Evolutionary conservation across 2,797 vertebrate genomes (phyloP), one percentile per base, ranked within the genome.

Genomic region (Lacerta agilis): DNA sequence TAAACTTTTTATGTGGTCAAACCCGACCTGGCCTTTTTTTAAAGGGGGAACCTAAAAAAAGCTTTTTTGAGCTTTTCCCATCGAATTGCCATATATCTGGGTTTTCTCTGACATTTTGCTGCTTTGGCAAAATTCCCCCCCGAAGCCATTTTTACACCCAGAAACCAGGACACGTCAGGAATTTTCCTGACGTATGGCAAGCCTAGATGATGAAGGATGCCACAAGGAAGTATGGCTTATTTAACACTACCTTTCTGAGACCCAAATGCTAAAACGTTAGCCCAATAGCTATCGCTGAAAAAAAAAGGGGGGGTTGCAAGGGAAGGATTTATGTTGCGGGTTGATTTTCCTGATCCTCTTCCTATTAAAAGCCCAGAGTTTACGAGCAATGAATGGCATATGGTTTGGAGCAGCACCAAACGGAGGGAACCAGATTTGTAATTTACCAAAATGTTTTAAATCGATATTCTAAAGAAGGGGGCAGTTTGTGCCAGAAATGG

Each of bases 381-480:
- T 92, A 92, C 92, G 92, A 92, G 83, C 66, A 69, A 88, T 89
- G 87, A 81, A 18, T 27, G 83, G 88, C 92, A 84, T 87, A 81
- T 8, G 66, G 29, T 20, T 55, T 87, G 61, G 43, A 79, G 89
- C 64, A 90, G 73, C 92, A 94, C 94, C 92, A 85, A 94, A 95
- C 93, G 90, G 82, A 93, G 89, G 90, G 9, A 94, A 93, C 92
- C 92, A 90, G 82, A 85, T 91, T 87, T 94, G 91, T 90, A 94
- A 91, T 85, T 88, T 90, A 85, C 94, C 89, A 91, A 90, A 95
- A 86, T 67, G 71, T 93, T 94, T 93, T 92, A 88, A 64, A 87
- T 93, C 88, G 94, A 94, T 94, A 87, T 90, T 87, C 89, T 90
- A 89, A 91, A 92, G 49, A 1, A 55, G 78, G 77, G 95, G 93